Evolutionary conservation across 2,113 vertebrate genomes (phyloP).

Genomic region (Menura novaehollandiae): DNA sequence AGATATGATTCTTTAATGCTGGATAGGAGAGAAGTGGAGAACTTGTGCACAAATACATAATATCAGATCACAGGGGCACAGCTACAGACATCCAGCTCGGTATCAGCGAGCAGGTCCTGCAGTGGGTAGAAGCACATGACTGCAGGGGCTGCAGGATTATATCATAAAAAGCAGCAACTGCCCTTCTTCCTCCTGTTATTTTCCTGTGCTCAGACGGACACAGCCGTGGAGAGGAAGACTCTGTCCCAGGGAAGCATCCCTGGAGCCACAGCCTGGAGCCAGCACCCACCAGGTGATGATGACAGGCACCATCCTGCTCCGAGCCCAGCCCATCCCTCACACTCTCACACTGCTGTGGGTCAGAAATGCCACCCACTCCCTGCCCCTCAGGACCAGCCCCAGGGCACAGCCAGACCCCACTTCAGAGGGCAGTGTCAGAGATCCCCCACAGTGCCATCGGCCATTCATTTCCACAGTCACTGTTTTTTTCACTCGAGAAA

Average conservation of each 20-base stretch:
- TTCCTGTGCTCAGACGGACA: neutral
- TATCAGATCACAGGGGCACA: neutral
- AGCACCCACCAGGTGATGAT: neutral
- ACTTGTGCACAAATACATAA: neutral
- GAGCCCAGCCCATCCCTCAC: neutral
- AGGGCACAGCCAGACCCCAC: neutral
- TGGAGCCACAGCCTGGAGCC: neutral
- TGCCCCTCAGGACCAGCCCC: neutral
- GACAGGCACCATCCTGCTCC: neutral
- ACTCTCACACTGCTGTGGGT: fast-evolving
- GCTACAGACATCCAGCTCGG: neutral
- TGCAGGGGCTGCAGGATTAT: too few species aligned
- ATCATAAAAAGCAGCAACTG: neutral
- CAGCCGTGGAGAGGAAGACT: neutral
- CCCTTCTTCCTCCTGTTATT: neutral
- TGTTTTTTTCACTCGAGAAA: neutral
- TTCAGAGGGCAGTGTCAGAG: neutral
- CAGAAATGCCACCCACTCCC: neutral
- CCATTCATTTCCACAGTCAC: neutral
- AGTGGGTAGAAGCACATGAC: neutral
- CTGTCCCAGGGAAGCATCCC: neutral
- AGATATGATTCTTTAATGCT: neutral
- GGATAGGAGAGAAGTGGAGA: neutral
- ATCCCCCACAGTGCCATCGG: neutral
- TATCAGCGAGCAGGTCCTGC: fast-evolving